Percentiles rank a stretch among this genome's conserved stretches.
Conservation (phyloP, 2,113 vertebrate species). For the Oophaga pumilio region DNA sequence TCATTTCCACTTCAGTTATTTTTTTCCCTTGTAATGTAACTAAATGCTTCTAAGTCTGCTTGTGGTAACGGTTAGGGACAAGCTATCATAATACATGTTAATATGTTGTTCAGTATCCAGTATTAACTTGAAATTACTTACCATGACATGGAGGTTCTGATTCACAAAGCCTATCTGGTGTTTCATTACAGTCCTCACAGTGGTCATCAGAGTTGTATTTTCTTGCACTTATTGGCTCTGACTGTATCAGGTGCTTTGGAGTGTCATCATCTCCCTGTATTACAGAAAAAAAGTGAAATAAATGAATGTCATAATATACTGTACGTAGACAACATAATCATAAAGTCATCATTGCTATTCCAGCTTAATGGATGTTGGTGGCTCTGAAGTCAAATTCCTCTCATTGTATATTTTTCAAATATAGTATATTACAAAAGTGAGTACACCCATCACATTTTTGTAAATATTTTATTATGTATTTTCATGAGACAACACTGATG, state of each 20-base stretch:
- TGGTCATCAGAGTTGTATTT: neutral
- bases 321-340: neutral
- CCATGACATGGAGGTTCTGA: constrained; percentile 64
- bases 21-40: too few relatives aligned
- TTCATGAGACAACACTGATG: too few relatives aligned
- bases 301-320: neutral
- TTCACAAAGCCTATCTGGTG: constrained; percentile 37
- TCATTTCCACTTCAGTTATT: too few relatives aligned
- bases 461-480: too few relatives aligned
- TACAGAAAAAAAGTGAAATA: neutral
- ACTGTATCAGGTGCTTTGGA: constrained; percentile 57
- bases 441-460: too few relatives aligned
- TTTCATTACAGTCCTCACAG: constrained; percentile 51
- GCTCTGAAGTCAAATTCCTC: neutral
- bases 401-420: neutral
- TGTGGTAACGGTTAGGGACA: too few relatives aligned
- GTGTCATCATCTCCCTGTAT: constrained; percentile 19
- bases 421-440: too few relatives aligned
- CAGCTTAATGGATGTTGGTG: neutral
- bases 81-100: neutral
- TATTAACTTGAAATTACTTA: constrained; percentile 60
- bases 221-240: constrained; percentile 57
- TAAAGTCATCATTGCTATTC: neutral
- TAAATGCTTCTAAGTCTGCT: too few relatives aligned
- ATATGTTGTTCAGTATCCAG: neutral